These are phyloP conservation scores for Bolinopsis microptera DNA, from an alignment of 37 sponge, comb jelly and placozoan genomes.

Conservation along the genomic window DNA sequence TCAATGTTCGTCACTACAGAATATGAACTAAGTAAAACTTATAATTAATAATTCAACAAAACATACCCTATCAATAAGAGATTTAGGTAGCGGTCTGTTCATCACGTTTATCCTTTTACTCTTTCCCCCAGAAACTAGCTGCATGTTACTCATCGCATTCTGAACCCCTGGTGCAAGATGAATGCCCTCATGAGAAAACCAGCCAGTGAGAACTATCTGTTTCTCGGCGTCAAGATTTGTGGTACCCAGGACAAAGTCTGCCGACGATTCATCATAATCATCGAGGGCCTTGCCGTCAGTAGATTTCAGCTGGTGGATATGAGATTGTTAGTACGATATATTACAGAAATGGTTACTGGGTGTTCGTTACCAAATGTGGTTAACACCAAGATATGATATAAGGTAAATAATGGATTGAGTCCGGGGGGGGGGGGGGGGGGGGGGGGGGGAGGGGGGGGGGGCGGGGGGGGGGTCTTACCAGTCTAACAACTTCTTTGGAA, in stretches of 20 bases:
- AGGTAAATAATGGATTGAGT: neutral
- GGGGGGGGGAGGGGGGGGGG: neutral
- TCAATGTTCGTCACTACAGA: too few relatives aligned
- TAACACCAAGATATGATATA: neutral
- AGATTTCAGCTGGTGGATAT: neutral
- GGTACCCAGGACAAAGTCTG: neutral
- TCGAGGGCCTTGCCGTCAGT: neutral
- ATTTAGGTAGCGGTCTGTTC: slow-evolving; percentile 39
- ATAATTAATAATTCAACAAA: too few relatives aligned
- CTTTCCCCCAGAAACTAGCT: neutral
- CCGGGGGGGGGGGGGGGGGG: neutral
- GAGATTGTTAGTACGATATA: too few relatives aligned
- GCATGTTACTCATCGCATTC: slow-evolving; percentile 59
- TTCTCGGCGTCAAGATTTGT: neutral
- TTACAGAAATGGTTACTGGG: too few relatives aligned
- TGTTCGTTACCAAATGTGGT: too few relatives aligned
- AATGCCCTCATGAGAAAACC: slow-evolving; percentile 63
- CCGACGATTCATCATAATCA: neutral
- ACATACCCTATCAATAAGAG: slow-evolving; percentile 37
- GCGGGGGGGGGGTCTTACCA: neutral
- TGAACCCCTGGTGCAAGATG: slow-evolving; percentile 47
- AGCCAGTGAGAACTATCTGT: neutral
- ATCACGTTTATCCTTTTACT: neutral
- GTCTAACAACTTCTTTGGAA: neutral
- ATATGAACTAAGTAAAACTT: too few relatives aligned